phyloP scores from a whole-genome alignment of 2,797 vertebrate species.

The Phataginus tricuspis region DNA sequence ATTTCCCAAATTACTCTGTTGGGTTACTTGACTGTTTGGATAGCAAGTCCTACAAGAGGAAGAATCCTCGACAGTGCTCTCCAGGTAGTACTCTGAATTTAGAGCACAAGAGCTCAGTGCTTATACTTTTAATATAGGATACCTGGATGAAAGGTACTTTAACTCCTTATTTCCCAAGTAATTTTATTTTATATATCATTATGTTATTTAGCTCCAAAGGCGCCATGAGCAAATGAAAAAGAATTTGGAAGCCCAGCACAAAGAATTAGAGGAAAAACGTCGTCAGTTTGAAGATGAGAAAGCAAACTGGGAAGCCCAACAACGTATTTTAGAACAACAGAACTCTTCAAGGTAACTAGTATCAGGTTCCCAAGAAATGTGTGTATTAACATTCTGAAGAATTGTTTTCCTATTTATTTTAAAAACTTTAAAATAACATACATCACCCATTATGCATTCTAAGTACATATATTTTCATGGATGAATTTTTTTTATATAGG shows the following conservation, averaged over 20 bases:
- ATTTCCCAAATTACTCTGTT: background rate
- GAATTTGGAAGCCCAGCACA: slow-evolving; percentile 98
- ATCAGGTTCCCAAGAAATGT: background rate
- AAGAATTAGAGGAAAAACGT: slow-evolving; percentile 96
- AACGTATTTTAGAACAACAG: slow-evolving; percentile 97
- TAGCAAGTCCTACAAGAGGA: background rate
- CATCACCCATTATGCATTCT: background rate
- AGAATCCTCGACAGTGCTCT: background rate
- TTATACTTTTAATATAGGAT: background rate
- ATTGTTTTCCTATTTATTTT: background rate
- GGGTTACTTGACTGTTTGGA: background rate
- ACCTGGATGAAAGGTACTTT: background rate
- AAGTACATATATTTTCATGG: background rate
- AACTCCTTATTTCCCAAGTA: background rate
- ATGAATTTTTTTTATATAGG: background rate
- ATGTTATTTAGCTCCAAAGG: slow-evolving; percentile 90
- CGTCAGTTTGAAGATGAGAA: slow-evolving; percentile 97
- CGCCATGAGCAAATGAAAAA: slow-evolving; percentile 99
- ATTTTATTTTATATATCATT: background rate
- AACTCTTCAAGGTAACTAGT: slow-evolving; percentile 92
- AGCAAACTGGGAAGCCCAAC: slow-evolving; percentile 95
- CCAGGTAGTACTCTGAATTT: background rate
- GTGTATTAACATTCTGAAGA: background rate
- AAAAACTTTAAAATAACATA: background rate
- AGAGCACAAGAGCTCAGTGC: background rate